A percentile compares a stretch with the other conserved stretches of the same genome.
These are phyloP conservation scores for Psittacula cyanocephala DNA, from an alignment of 2,113 vertebrate species.

Conservation along the genomic window DNA sequence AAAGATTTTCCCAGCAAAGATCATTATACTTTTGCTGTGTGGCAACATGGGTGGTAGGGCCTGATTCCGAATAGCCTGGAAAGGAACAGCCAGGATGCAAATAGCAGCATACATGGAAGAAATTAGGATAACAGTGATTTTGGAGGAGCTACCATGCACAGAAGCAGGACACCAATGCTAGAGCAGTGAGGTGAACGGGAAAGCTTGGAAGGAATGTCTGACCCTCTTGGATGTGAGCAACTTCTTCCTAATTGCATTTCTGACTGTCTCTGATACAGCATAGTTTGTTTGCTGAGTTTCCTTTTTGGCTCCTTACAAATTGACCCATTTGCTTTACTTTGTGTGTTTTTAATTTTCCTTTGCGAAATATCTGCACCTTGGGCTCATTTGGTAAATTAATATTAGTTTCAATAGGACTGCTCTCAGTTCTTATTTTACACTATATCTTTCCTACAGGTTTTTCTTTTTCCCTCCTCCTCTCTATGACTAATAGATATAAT, in stretches of 20 bases:
- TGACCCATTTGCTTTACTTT: constrained; percentile 77
- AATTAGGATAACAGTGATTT: neutral
- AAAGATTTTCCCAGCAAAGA: neutral
- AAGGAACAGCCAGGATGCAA: neutral
- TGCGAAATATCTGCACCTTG: constrained; percentile 43
- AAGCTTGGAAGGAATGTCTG: neutral
- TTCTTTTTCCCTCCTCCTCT: constrained; percentile 41
- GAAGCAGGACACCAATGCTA: neutral
- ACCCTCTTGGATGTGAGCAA: constrained; percentile 12
- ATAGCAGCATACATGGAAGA: neutral
- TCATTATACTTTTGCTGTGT: neutral
- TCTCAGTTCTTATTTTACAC: constrained; percentile 66
- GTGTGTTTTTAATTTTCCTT: constrained; percentile 71
- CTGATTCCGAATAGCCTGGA: neutral
- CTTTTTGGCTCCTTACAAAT: constrained; percentile 72
- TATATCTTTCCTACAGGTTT: constrained; percentile 65
- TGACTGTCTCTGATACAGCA: constrained; percentile 8
- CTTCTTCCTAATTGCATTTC: constrained; percentile 47
- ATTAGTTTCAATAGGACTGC: constrained; percentile 69
- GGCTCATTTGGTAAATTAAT: constrained; percentile 76
- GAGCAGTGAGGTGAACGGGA: constrained; percentile 9
- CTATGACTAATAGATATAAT: constrained; percentile 79
- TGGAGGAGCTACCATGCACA: neutral
- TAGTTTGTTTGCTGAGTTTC: constrained; percentile 65
- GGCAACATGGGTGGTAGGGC: neutral